Conservation (phyloP, 2,113 vertebrate species). For the Pterocles burchelli region DNA sequence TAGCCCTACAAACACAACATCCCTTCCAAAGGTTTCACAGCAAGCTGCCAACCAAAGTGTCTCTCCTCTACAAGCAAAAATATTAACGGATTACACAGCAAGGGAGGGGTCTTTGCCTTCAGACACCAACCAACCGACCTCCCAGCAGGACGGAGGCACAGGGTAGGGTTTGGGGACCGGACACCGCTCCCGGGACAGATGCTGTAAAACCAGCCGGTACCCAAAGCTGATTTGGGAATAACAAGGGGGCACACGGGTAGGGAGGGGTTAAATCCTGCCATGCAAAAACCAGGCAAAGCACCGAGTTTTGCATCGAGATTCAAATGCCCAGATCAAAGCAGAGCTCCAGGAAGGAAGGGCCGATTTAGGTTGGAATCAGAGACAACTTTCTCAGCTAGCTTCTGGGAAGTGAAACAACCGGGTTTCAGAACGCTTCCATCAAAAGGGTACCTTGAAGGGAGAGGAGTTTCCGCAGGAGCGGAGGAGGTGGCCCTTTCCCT, state of each 20-base stretch:
- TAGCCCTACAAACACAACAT: background rate
- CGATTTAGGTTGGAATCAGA: constrained; percentile 53
- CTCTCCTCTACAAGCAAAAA: background rate
- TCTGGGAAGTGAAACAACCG: constrained; percentile 44
- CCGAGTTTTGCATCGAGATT: constrained; percentile 22
- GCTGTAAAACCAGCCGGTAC: background rate
- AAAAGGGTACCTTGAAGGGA: background rate
- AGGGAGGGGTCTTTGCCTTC: background rate
- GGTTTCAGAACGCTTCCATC: constrained; percentile 13
- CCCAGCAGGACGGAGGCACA: background rate
- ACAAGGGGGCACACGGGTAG: accelerated
- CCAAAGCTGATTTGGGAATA: background rate
- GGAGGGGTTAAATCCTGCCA: constrained; percentile 19
- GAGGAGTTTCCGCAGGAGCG: background rate
- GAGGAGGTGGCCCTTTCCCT: constrained; percentile 1
- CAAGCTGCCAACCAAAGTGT: accelerated
- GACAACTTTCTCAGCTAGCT: constrained; percentile 52
- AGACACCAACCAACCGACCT: background rate
- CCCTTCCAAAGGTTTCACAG: background rate
- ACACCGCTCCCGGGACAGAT: accelerated
- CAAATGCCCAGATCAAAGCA: constrained; percentile 56
- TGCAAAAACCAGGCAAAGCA: background rate
- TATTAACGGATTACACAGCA: accelerated
- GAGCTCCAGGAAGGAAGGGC: constrained; percentile 52
- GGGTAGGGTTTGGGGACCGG: background rate